phyloP scores from a whole-genome alignment of 2,797 vertebrate species.

The Acanthurus leucopareius region DNA sequence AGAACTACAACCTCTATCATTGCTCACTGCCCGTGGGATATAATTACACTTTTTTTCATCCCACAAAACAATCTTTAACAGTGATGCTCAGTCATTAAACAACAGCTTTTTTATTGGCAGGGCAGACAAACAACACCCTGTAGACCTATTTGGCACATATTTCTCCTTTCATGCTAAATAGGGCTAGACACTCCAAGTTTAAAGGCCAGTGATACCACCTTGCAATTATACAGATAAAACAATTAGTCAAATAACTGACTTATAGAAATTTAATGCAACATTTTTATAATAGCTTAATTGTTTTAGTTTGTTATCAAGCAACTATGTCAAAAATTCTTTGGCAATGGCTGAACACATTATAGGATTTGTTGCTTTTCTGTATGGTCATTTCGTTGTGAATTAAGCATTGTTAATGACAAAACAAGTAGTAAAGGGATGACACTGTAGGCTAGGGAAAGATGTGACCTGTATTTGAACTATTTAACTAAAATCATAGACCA shows the following conservation, averaged over 20 bases:
- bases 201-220: neutral
- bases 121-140: conserved; percentile 39
- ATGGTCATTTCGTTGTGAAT: neutral
- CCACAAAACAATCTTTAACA: conserved; percentile 22
- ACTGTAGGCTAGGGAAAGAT: neutral
- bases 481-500: too few species aligned
- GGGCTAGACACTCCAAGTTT: neutral
- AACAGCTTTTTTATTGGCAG: conserved; percentile 29
- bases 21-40: conserved; percentile 23
- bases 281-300: neutral
- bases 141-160: conserved; percentile 26
- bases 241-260: neutral
- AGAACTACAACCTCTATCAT: conserved; percentile 1
- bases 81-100: conserved; percentile 34
- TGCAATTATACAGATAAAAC: neutral
- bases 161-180: conserved; percentile 19
- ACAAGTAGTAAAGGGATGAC: neutral
- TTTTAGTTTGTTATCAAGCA: neutral
- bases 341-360: neutral
- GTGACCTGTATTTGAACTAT: neutral
- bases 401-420: neutral
- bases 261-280: neutral
- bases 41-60: conserved; percentile 38
- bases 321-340: neutral
- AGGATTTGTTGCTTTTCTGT: neutral